Base-by-base conservation (phyloP, 2,888 invertebrate species). In the Zhuqinia jingwanae region DNA sequence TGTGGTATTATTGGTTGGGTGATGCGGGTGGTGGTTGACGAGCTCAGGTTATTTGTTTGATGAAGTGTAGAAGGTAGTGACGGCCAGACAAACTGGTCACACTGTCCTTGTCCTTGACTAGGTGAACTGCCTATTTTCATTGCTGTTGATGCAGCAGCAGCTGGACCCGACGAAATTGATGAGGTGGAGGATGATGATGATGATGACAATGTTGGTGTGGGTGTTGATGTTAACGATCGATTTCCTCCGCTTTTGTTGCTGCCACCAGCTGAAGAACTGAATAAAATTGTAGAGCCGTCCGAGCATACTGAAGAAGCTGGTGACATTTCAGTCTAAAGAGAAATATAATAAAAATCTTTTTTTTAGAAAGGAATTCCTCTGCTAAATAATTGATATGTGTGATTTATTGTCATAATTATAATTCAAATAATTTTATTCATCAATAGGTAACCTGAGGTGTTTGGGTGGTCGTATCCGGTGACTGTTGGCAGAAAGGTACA, bases 401-500 rank as follows among this genome's bases (percentile, higher is more conserved):
- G 20, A 78, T 50, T 83, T 22, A 22, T 20, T 45, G 20, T 47
- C 2, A 60, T 53, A 22, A 45, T 83, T 53, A 42, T 75, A 56
- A 82, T n/a, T n/a, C n/a, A n/a, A n/a, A 15, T 47, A 17, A 30
- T 36, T 63, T n/a, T n/a, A n/a, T n/a, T 36, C n/a, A 56, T 82
- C 30, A 47, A 79, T 56, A 47, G 78, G 79, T 80, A 85, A 91
- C 91, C 90, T 90, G 90, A 56, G 91, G 90, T 47, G 90, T 90
- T 85, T 89, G 89, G 68, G 91, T 91, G 50, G 91, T 91, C 42
- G 91, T 91, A 83, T 91, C 91, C 42, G 91, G 91, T 30, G 89
- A 89, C 77, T 91, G 91, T 82, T 91, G 91, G 58, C 90, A 89
- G 82, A 90, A 90, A 36, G 91, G 91, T 53, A 91, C 89, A 17